Conservation (phyloP, 2,113 vertebrate genomes). For the Micronycteris hirsuta region DNA sequence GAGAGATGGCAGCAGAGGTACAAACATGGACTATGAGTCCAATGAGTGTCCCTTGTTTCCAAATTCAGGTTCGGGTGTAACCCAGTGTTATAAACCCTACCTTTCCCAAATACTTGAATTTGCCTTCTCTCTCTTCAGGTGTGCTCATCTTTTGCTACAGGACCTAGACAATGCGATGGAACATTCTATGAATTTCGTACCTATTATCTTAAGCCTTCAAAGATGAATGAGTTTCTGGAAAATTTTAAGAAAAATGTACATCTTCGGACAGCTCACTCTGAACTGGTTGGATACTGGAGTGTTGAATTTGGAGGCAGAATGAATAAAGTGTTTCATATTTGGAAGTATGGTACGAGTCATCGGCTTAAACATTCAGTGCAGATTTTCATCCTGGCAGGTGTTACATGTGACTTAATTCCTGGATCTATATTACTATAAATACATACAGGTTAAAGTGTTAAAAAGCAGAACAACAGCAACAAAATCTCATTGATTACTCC, state of each 20-base stretch:
- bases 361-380: background rate
- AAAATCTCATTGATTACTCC: background rate
- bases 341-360: constrained; percentile 90
- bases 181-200: constrained; percentile 93
- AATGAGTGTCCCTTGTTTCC: background rate
- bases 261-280: constrained; percentile 87
- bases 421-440: background rate
- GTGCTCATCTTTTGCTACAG: constrained; percentile 77
- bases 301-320: constrained; percentile 89
- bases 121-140: constrained; percentile 61
- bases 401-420: background rate
- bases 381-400: background rate
- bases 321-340: constrained; percentile 92
- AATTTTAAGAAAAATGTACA: constrained; percentile 84
- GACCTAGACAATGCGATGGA: constrained; percentile 81
- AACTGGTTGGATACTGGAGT: constrained; percentile 92
- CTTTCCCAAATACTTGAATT: constrained; percentile 11
- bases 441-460: background rate
- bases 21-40: background rate
- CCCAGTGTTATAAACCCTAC: background rate
- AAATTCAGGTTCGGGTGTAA: background rate
- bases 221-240: constrained; percentile 87
- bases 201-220: constrained; percentile 86
- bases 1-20: background rate
- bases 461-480: background rate